phyloP scores from a whole-genome alignment of 2,888 invertebrate genomes.

The Chironomus riparius region DNA sequence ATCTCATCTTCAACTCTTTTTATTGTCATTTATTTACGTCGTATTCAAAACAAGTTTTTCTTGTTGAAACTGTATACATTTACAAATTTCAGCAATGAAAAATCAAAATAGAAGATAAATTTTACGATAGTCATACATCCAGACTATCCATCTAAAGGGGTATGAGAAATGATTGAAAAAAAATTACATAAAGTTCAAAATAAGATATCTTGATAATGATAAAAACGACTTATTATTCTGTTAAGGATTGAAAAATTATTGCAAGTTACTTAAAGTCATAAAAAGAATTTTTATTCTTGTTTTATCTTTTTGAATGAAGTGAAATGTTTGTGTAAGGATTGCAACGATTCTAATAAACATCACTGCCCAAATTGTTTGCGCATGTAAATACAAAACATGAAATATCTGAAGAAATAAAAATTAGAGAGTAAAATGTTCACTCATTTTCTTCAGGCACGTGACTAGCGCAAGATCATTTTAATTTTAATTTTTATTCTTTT shows the following conservation, averaged over 20 bases:
- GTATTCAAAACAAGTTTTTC: background rate
- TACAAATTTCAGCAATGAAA: background rate
- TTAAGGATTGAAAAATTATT: no score
- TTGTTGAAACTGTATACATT: background rate
- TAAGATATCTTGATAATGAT: no score
- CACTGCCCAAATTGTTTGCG: background rate
- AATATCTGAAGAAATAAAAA: background rate
- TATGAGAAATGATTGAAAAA: no score
- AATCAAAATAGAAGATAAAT: background rate
- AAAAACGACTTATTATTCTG: no score
- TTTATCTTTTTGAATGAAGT: background rate
- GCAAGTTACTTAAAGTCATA: no score
- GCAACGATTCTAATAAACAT: slow-evolving; percentile 13
- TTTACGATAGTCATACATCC: background rate
- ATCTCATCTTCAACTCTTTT: no score
- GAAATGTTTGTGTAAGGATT: slow-evolving; percentile 1
- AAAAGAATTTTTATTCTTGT: no score
- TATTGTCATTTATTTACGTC: background rate
- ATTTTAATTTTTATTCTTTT: background rate
- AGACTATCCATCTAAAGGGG: no score
- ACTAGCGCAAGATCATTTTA: slow-evolving; percentile 8
- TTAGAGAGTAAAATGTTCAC: background rate
- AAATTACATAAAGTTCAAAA: no score
- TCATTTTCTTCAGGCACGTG: background rate
- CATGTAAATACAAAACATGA: background rate